These are phyloP conservation scores for Meiosimyza platycephala DNA, from an alignment of 2,888 invertebrate genomes.

Conservation along the genomic window DNA sequence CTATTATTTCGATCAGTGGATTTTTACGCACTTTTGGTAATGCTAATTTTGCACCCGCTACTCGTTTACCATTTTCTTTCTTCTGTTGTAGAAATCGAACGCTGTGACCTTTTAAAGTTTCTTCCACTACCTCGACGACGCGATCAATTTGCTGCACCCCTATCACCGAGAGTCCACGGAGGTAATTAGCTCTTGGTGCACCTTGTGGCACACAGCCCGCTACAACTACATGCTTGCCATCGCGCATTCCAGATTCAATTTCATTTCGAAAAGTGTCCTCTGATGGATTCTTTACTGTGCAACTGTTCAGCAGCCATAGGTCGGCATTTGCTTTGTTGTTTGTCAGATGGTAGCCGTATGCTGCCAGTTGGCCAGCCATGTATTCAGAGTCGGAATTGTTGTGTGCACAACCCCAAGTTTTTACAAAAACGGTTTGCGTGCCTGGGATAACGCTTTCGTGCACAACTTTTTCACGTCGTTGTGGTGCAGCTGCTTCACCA, in stretches of 20 bases:
- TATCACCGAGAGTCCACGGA: constrained; percentile 84
- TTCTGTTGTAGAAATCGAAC: constrained; percentile 85
- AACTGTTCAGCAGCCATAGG: constrained; percentile 96
- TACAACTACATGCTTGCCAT: constrained; percentile 89
- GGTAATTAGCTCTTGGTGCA: constrained; percentile 77
- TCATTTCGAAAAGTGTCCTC: constrained; percentile 95
- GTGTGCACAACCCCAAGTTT: constrained; percentile 98
- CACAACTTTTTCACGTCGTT: constrained; percentile 66
- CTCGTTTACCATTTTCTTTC: constrained; percentile 80
- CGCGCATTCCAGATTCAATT: constrained; percentile 78
- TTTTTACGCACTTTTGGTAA: constrained; percentile 96
- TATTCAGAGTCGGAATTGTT: constrained; percentile 98
- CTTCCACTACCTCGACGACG: constrained; percentile 97
- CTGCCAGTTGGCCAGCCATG: constrained; percentile 94
- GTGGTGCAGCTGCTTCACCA: not conserved
- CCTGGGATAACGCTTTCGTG: constrained; percentile 75
- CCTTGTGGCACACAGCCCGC: constrained; percentile 99
- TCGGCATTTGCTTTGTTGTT: constrained; percentile 85
- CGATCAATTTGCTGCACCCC: constrained; percentile 99
- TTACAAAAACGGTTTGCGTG: constrained; percentile 84
- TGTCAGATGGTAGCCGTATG: constrained; percentile 87
- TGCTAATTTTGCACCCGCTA: constrained; percentile 87
- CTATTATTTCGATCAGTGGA: constrained; percentile 95
- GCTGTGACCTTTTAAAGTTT: constrained; percentile 91
- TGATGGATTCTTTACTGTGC: constrained; percentile 97